A percentile compares a stretch with the other conserved stretches of the same genome.
These are phyloP conservation scores for Apocheima hispidaria DNA, from an alignment of 2,888 invertebrate genomes.

Conservation along the genomic window DNA sequence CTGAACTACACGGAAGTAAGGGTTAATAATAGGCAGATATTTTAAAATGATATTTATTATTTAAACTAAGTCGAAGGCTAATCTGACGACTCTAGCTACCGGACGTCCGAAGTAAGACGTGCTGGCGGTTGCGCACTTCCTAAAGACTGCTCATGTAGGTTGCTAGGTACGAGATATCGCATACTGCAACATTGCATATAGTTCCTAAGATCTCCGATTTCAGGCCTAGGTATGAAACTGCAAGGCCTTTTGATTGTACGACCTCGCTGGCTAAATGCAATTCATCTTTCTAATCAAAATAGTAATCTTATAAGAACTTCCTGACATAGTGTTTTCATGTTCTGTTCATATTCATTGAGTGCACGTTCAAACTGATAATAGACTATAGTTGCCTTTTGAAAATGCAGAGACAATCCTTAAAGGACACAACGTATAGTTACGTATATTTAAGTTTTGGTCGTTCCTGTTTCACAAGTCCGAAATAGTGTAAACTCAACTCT, in stretches of 20 bases:
- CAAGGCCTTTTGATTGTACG: constrained; percentile 26
- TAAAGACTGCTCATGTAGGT: too few relatives aligned
- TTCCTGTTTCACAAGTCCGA: too few relatives aligned
- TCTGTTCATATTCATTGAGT: not conserved
- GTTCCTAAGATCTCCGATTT: constrained; percentile 10
- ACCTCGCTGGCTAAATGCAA: constrained; percentile 10
- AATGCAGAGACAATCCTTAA: too few relatives aligned
- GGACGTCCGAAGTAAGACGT: not conserved
- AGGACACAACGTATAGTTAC: too few relatives aligned
- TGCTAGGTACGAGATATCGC: not conserved
- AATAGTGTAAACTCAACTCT: too few relatives aligned
- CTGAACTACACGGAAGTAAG: not conserved
- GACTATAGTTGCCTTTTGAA: too few relatives aligned
- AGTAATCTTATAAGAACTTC: constrained; percentile 10
- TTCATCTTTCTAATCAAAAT: constrained; percentile 26
- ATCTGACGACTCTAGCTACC: too few relatives aligned
- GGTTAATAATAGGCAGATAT: not conserved
- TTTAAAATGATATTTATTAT: too few relatives aligned
- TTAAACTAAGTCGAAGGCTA: too few relatives aligned
- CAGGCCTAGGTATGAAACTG: constrained; percentile 6
- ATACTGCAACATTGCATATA: constrained; percentile 1
- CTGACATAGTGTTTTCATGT: not conserved
- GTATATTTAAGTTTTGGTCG: too few relatives aligned
- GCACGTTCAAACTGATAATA: too few relatives aligned
- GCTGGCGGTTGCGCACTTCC: not conserved